Evolutionary conservation across 2,113 vertebrate genomes (phyloP).

Genomic region (Corythornis cristatus): DNA sequence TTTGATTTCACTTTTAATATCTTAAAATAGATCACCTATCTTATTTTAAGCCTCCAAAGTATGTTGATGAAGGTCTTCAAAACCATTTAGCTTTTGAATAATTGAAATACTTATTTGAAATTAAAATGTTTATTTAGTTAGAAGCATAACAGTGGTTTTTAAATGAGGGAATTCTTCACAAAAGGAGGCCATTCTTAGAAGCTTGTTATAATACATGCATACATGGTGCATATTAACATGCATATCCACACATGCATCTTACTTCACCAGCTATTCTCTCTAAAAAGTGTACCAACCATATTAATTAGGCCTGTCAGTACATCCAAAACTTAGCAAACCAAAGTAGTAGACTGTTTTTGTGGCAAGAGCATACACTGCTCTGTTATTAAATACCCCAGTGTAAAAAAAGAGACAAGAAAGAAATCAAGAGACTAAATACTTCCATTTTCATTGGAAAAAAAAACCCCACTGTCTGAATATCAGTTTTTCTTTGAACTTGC

Average conservation of each 20-base stretch:
- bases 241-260: background rate
- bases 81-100: background rate
- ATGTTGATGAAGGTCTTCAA: background rate
- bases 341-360: background rate
- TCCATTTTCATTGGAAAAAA: background rate
- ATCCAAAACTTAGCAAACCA: background rate
- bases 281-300: background rate
- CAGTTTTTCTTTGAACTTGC: constrained; percentile 34
- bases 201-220: background rate
- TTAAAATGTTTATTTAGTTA: background rate
- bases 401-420: background rate
- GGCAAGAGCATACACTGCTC: background rate
- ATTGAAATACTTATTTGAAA: background rate
- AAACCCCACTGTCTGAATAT: background rate
- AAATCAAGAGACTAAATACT: background rate
- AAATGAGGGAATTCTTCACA: background rate
- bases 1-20: background rate
- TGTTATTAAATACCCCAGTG: background rate
- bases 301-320: background rate
- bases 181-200: background rate
- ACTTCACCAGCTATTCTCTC: background rate
- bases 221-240: background rate
- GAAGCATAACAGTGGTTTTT: background rate
- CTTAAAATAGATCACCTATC: background rate
- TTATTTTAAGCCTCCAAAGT: background rate